Conservation (phyloP, 2,888 invertebrate genomes). For the Julus scanicus region DNA sequence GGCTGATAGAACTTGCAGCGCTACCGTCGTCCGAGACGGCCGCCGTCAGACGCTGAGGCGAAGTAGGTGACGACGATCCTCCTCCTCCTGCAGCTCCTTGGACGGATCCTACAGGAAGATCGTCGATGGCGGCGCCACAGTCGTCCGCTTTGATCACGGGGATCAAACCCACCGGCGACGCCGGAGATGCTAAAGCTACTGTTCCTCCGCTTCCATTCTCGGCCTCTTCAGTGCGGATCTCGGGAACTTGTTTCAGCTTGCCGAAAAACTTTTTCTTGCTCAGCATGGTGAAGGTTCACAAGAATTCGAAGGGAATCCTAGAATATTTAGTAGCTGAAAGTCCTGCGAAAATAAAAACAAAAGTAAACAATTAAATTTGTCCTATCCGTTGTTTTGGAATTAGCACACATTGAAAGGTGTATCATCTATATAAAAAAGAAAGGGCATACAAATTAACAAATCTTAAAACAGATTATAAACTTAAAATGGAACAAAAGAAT, state of each 20-base stretch:
- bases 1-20: conserved; percentile 19
- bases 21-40: conserved; percentile 44
- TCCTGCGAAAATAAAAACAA: neutral
- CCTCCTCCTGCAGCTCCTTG: neutral
- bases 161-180: conserved; percentile 10
- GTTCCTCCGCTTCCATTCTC: neutral
- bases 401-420: too few relatives aligned
- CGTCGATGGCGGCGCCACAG: conserved; percentile 53
- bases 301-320: neutral
- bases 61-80: conserved; percentile 6
- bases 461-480: too few relatives aligned
- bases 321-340: neutral
- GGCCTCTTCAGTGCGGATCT: conserved; percentile 8
- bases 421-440: too few relatives aligned
- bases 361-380: too few relatives aligned
- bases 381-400: too few relatives aligned
- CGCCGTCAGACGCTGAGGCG: neutral
- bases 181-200: neutral
- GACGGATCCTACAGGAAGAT: neutral
- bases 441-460: too few relatives aligned
- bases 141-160: conserved; percentile 54
- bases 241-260: conserved; percentile 7
- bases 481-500: too few relatives aligned
- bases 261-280: conserved; percentile 53
- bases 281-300: neutral